Percentiles rank a stretch among this genome's conserved stretches.
These are phyloP conservation scores for Spinus pinus DNA, from an alignment of 2,797 vertebrate species.

Conservation along the genomic window DNA sequence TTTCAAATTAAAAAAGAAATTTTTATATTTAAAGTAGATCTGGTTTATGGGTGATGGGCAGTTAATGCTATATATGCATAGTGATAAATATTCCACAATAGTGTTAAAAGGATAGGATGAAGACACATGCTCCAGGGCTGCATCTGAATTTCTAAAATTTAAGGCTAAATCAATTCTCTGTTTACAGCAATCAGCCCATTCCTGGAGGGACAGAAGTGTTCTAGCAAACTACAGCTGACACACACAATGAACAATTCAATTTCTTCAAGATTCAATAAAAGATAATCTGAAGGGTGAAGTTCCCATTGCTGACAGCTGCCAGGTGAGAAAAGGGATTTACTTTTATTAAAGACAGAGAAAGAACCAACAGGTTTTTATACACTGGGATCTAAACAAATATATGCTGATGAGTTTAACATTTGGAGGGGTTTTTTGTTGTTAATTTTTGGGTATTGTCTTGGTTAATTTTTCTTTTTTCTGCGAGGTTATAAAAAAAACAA, in stretches of 20 bases:
- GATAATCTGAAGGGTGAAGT: conserved; percentile 40
- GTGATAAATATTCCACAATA: neutral
- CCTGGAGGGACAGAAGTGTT: neutral
- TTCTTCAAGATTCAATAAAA: conserved; percentile 51
- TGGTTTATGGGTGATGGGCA: neutral
- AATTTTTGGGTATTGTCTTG: neutral
- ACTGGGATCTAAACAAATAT: neutral
- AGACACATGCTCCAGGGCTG: neutral
- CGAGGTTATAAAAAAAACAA: neutral
- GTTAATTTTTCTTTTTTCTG: neutral
- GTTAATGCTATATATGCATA: too few species aligned
- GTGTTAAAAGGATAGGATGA: neutral
- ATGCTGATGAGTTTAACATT: neutral
- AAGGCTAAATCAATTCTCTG: neutral
- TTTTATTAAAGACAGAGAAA: conserved; percentile 25
- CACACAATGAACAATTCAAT: conserved; percentile 41
- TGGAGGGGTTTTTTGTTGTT: fast-evolving
- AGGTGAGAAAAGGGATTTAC: conserved; percentile 21
- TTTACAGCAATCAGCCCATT: conserved; percentile 19
- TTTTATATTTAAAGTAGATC: neutral
- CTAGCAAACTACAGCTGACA: conserved; percentile 29
- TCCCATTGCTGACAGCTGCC: conserved; percentile 36
- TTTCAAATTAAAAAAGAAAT: neutral
- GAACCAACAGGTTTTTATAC: neutral
- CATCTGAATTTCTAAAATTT: neutral